Percentiles rank a stretch among this genome's conserved stretches.
These are phyloP conservation scores for Ammospiza maritima DNA, from an alignment of 2,797 vertebrate species.

Conservation along the genomic window DNA sequence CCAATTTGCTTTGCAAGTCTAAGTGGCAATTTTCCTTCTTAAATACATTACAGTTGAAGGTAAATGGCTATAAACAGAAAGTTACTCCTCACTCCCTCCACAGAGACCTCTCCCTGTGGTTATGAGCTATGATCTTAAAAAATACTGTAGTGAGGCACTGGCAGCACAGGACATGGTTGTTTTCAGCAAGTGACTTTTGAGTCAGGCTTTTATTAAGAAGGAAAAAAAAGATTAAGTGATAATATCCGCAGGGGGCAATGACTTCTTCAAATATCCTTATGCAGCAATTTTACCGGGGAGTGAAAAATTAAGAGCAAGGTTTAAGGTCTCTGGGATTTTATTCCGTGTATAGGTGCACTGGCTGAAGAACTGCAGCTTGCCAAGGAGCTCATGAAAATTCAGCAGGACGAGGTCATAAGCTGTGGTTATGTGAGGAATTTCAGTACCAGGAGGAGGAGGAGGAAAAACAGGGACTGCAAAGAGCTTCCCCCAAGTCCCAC, in stretches of 20 bases:
- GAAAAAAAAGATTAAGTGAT: constrained; percentile 31
- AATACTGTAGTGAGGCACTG: not conserved
- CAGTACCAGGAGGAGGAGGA: not conserved
- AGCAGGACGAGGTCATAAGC: not conserved
- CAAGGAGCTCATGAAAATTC: not conserved
- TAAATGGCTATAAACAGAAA: constrained; percentile 72
- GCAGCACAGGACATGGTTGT: not conserved
- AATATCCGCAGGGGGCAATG: constrained; percentile 13
- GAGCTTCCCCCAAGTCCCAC: not conserved
- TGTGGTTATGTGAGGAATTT: not conserved
- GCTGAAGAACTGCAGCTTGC: not conserved
- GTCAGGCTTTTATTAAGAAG: constrained; percentile 26
- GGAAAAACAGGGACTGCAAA: not conserved
- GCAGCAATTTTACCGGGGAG: constrained; percentile 12
- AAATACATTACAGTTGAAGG: constrained; percentile 70
- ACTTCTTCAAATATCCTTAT: constrained; percentile 39
- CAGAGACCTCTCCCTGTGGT: constrained; percentile 42
- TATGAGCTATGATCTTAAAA: constrained; percentile 40
- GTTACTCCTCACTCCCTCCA: constrained; percentile 32
- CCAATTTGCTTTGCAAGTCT: constrained; percentile 77
- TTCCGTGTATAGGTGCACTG: not conserved
- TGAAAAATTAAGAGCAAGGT: constrained; percentile 34
- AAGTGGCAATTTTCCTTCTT: constrained; percentile 76
- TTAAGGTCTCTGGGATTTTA: constrained; percentile 11
- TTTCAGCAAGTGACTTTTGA: not conserved